Evolutionary conservation across 2,888 invertebrate genomes (phyloP), one percentile per base, ranked within the genome.

Genomic region (Troides helena): DNA sequence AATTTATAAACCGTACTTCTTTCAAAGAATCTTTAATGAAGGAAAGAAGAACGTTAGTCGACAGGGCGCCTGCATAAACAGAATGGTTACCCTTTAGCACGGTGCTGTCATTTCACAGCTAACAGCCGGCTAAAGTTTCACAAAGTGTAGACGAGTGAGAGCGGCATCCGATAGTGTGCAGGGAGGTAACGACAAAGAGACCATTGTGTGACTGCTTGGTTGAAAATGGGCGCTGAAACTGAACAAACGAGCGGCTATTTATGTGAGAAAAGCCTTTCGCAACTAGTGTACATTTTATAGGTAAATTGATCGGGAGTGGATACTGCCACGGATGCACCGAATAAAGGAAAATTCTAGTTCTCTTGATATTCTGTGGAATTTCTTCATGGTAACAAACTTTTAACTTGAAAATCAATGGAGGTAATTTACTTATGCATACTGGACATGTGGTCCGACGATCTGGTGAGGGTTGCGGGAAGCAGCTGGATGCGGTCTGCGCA

Each of bases 171-270:
- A 75, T 73, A 65, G 69, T 57, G 59, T 61, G 65, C 69, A 67
- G 71, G 71, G 69, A 71, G 70, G 72, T 67, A 71, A 70, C 69
- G 69, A 74, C 76, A 75, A 75, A 77, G 75, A 46, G 75, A 75
- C 80, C 74, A 80, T 75, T 74, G 75, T 74, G 73, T 69, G 68
- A 65, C 65, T 62, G 69, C 72, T 70, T 70, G 71, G 70, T 79
- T 75, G 77, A 77, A 77, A 74, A 75, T 75, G 77, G 74, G 74
- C 74, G 70, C 72, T 58, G 71, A 73, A 72, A 71, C 67, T 72
- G 62, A 14, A 53, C 53, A 53, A 53, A 14, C 10, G 39, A 39
- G 39, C 39, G 39, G 39, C 8, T 10, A 39, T 39, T 39, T 39
- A 39, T 39, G 39, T 39, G 39, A n/a, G n/a, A 17, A 53, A 53